phyloP scores from a whole-genome alignment of 2,888 invertebrate species.

The Pedicia rivosa region DNA sequence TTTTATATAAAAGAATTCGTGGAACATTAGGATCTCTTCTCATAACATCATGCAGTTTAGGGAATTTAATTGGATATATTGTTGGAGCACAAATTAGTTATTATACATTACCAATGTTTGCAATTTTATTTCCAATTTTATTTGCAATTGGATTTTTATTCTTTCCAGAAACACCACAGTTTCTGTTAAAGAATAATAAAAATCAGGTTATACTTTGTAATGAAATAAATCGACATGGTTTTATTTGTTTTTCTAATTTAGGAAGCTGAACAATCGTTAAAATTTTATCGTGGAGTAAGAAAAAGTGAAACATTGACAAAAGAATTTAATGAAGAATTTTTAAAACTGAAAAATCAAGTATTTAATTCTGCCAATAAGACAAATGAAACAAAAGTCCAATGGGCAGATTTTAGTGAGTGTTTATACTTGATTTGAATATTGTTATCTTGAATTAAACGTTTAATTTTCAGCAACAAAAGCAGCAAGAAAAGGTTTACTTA shows the following conservation, averaged over 20 bases:
- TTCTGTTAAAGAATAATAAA: conserved; percentile 5
- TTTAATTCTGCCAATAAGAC: no score
- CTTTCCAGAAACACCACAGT: conserved; percentile 8
- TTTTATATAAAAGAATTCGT: no score
- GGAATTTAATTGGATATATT: conserved; percentile 5
- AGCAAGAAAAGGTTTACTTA: conserved; percentile 18
- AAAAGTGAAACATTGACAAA: no score
- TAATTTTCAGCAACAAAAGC: conserved; percentile 17
- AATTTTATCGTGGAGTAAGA: conserved; percentile 3
- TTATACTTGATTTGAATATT: no score
- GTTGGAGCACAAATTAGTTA: conserved; percentile 6
- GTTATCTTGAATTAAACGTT: no score
- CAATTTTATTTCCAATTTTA: conserved; percentile 5
- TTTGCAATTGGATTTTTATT: conserved; percentile 6
- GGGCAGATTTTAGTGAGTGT: no score
- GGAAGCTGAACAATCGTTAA: conserved; percentile 7
- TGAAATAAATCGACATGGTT: no score
- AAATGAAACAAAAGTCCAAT: no score
- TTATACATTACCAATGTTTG: conserved; percentile 3
- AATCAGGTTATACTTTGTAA: no score
- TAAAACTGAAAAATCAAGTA: no score
- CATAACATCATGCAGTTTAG: conserved; percentile 3
- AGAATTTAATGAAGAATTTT: no score
- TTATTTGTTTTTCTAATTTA: no score
- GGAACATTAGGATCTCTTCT: conserved; percentile 8